Evolutionary conservation across 2,797 vertebrate species (phyloP).

Genomic region (Vespertilio murinus): DNA sequence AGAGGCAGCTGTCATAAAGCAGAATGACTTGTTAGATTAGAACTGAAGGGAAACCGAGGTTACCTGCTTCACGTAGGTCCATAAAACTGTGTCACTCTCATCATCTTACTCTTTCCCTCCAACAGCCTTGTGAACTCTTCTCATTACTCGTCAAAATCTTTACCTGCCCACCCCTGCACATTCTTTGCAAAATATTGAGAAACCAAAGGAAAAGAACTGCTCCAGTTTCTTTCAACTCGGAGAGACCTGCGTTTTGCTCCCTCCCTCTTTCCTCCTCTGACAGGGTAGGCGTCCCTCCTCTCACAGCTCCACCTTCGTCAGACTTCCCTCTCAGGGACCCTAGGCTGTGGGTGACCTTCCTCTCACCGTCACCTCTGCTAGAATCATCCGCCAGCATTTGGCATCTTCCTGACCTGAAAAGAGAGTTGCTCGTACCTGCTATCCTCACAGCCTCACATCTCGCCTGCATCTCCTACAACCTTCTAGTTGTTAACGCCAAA

Average conservation of each 20-base stretch:
- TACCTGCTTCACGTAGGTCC: accelerated
- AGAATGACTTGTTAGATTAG: neutral
- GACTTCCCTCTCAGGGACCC: neutral
- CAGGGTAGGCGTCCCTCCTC: neutral
- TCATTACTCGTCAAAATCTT: neutral
- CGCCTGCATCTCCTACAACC: neutral
- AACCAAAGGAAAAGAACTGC: neutral
- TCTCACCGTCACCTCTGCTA: neutral
- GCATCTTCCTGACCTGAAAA: neutral
- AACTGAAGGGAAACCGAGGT: accelerated
- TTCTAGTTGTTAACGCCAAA: neutral
- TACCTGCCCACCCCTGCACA: neutral
- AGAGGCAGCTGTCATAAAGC: neutral
- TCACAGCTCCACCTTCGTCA: accelerated
- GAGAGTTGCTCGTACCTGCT: too few species aligned
- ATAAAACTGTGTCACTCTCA: neutral
- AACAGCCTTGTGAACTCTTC: neutral
- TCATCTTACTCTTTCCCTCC: neutral
- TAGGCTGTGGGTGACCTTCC: accelerated
- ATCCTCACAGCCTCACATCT: neutral
- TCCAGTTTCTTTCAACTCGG: neutral
- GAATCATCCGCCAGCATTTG: too few species aligned
- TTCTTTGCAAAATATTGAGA: neutral
- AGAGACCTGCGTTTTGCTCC: accelerated
- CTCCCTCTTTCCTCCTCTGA: neutral